Evolutionary conservation across 2,113 vertebrate genomes (phyloP), one percentile per base, ranked within the genome.

Genomic region (Columbina picui): DNA sequence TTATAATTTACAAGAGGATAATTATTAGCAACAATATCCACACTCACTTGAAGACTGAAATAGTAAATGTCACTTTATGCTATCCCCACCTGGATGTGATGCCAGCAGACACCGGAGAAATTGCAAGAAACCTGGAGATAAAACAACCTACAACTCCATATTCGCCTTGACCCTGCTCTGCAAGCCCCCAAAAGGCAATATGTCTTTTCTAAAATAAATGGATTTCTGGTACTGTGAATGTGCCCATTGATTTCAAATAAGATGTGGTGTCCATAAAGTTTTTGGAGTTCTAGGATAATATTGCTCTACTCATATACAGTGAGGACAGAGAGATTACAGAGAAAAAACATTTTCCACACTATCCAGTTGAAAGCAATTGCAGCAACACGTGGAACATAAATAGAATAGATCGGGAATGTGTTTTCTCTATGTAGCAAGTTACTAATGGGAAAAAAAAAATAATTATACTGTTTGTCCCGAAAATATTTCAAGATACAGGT

Each of bases 381-480:
- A 96, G 95, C 91, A 97, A 97, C 76, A 81, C 78, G 92, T 93
- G 94, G 96, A 93, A 96, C 96, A 96, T 97, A 97, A 98, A 97
- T 97, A 97, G 97, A 97, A 97, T 52, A 94, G 93, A 93, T 80
- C 96, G 90, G 93, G 98, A 98, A 98, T 86, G 93, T 96, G 84
- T 96, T 92, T 97, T 97, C 95, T 90, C 96, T 96, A 94, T 92
- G 91, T 73, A 65, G 96, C 96, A 98, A 97, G 89, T 98, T 97
- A 98, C 56, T 71, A 92, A 95, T 57, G 64, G 49, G 19, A 47
- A 56, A 45, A 87, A 84, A 21, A 56, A 76, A 74, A 52, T 93
- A 60, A 90, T 95, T 81, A 79, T 76, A 71, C 45, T 68, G 47
- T 81, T 92, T 90, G 49, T 75, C 77, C 86, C 53, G 60, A 94